These are phyloP conservation scores for Caenorhabditis inopinata DNA, from an alignment of 1,140 invertebrate genomes.

Conservation along the genomic window DNA sequence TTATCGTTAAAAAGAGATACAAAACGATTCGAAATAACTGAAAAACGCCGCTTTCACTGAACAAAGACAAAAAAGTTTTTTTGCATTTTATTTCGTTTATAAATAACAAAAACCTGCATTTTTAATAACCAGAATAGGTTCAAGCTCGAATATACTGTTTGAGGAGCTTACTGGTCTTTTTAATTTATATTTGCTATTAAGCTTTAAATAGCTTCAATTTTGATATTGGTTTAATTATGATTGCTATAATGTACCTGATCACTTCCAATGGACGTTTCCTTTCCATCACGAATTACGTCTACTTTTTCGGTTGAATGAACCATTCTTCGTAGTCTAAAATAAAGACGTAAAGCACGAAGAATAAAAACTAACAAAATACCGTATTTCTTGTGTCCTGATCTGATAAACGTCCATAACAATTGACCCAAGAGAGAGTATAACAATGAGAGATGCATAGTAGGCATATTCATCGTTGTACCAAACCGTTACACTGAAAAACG, in stretches of 20 bases:
- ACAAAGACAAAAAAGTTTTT: conserved; percentile 35
- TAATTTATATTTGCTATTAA: too few relatives aligned
- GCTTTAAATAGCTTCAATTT: too few relatives aligned
- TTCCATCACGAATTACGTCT: conserved; percentile 49
- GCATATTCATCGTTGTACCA: conserved; percentile 71
- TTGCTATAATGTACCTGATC: conserved; percentile 25
- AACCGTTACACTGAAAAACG: conserved; percentile 59
- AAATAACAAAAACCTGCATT: too few relatives aligned
- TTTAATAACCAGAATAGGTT: too few relatives aligned
- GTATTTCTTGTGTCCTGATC: conserved; percentile 73
- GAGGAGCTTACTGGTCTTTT: too few relatives aligned
- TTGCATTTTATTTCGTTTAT: too few relatives aligned
- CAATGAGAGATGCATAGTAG: conserved; percentile 80
- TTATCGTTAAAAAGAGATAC: too few relatives aligned
- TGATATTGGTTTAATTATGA: too few relatives aligned
- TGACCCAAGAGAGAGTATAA: conserved; percentile 82
- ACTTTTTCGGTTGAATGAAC: conserved; percentile 61
- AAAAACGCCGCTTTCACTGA: too few relatives aligned
- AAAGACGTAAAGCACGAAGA: neutral
- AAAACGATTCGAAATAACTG: too few relatives aligned
- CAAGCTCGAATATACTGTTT: too few relatives aligned
- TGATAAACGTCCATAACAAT: conserved; percentile 72
- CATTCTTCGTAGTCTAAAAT: conserved; percentile 55
- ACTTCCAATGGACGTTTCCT: neutral
- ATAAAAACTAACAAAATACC: neutral